These are phyloP conservation scores for Hoplostethus atlanticus DNA, from an alignment of 2,797 vertebrate genomes.

Conservation along the genomic window DNA sequence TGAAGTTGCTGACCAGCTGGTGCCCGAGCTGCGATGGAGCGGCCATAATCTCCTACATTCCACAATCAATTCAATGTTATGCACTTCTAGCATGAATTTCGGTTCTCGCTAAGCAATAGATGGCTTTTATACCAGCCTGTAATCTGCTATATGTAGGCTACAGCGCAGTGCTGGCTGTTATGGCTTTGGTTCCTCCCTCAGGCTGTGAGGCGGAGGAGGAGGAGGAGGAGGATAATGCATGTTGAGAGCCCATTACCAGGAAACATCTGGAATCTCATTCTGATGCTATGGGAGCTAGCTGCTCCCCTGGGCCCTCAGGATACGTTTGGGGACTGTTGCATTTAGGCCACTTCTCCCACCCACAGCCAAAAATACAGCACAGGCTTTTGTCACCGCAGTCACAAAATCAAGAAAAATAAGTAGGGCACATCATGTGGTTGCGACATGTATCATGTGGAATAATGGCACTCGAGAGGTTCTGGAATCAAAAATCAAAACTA, in stretches of 20 bases:
- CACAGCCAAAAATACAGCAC: conserved; percentile 65
- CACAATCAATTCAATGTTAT: conserved; percentile 27
- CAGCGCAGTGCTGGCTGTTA: conserved; percentile 48
- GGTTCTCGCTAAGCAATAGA: conserved; percentile 34
- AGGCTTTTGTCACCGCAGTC: conserved; percentile 38
- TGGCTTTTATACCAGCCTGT: conserved; percentile 47
- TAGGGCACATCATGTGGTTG: conserved; percentile 54
- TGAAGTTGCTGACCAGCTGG: conserved; percentile 20
- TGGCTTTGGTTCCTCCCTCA: conserved; percentile 58
- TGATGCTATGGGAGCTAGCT: conserved; percentile 61
- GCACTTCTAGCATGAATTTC: conserved; percentile 27
- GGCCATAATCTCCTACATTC: conserved; percentile 11
- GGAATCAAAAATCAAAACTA: conserved; percentile 12
- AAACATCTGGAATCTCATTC: conserved; percentile 84
- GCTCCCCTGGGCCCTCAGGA: conserved; percentile 66
- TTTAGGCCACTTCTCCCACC: conserved; percentile 75
- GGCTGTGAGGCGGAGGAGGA: conserved; percentile 59
- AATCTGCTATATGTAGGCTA: conserved; percentile 63
- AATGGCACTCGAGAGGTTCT: neutral
- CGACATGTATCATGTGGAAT: conserved; percentile 10
- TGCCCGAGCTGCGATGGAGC: conserved; percentile 7
- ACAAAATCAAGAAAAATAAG: conserved; percentile 55
- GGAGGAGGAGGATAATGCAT: conserved; percentile 71
- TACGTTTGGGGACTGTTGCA: conserved; percentile 69
- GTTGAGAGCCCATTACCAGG: conserved; percentile 76